A percentile compares a stretch with the other conserved stretches of the same genome.
Conservation (phyloP, 2,888 invertebrate genomes). For the Ophion costatus region DNA sequence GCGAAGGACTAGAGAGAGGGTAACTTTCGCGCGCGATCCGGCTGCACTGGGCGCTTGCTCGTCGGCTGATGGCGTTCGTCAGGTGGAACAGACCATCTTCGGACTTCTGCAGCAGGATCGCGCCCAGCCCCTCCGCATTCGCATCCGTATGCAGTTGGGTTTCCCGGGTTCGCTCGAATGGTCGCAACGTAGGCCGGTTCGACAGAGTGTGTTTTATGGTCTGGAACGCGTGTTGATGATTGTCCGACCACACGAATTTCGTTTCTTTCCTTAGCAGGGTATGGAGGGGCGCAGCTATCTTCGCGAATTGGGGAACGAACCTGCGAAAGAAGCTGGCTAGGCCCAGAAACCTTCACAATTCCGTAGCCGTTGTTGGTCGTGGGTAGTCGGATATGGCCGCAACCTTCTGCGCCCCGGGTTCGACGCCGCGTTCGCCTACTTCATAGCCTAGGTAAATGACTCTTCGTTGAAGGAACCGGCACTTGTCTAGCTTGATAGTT, state of each 20-base stretch:
- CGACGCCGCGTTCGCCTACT: slow-evolving; percentile 41
- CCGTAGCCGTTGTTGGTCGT: slow-evolving; percentile 15
- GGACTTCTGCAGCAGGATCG: slow-evolving; percentile 62
- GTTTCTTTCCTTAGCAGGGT: background rate
- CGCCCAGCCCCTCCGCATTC: slow-evolving; percentile 12
- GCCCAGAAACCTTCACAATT: slow-evolving; percentile 49
- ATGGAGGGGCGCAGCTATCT: slow-evolving; percentile 18
- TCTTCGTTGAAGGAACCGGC: slow-evolving; percentile 68
- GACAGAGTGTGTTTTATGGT: slow-evolving; percentile 7
- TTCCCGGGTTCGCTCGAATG: background rate
- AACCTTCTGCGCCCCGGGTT: slow-evolving; percentile 66
- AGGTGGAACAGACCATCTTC: slow-evolving; percentile 54
- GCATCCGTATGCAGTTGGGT: slow-evolving; percentile 52
- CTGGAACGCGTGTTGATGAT: slow-evolving; percentile 31
- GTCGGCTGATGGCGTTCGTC: slow-evolving; percentile 69
- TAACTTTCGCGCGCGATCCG: too few relatives aligned
- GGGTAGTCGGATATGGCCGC: slow-evolving; percentile 62
- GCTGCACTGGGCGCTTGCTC: slow-evolving; percentile 69
- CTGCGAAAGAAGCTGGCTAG: slow-evolving; percentile 52
- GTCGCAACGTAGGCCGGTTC: slow-evolving; percentile 17
- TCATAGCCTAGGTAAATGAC: slow-evolving; percentile 74
- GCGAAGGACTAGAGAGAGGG: too few relatives aligned
- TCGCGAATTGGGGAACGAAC: slow-evolving; percentile 44
- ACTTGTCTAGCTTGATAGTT: slow-evolving; percentile 74
- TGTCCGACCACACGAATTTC: slow-evolving; percentile 35